Percentiles rank a stretch among this genome's conserved stretches.
These are phyloP conservation scores for Cynopterus brachyotis DNA, from an alignment of 2,113 vertebrate genomes.

Conservation along the genomic window DNA sequence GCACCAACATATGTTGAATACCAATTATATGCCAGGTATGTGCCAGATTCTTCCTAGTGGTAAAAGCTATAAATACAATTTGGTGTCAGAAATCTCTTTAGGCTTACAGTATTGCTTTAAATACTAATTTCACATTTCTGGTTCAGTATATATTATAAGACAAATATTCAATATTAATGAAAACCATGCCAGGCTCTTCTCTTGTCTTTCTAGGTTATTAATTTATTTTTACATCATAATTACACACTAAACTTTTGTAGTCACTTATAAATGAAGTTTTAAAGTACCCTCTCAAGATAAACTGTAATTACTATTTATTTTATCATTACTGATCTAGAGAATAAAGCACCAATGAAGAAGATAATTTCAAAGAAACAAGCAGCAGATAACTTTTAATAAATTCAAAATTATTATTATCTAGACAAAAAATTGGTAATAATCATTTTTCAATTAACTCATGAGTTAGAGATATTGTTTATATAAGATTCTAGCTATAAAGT, in stretches of 20 bases:
- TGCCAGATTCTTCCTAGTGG: background rate
- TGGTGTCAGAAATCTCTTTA: background rate
- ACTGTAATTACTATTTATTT: slow-evolving; percentile 56
- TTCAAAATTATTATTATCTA: background rate
- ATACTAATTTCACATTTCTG: background rate
- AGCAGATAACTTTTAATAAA: background rate
- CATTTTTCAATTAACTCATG: background rate
- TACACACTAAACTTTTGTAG: slow-evolving; percentile 42
- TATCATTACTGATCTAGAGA: slow-evolving; percentile 25
- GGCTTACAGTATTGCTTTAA: background rate
- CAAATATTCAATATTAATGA: slow-evolving; percentile 19
- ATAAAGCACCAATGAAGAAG: background rate
- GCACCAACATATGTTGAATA: background rate
- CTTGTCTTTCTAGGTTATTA: slow-evolving; percentile 61
- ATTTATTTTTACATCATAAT: slow-evolving; percentile 62
- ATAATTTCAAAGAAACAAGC: background rate
- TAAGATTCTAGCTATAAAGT: background rate
- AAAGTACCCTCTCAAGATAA: slow-evolving; percentile 49
- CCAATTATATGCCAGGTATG: background rate
- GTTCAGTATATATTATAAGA: background rate
- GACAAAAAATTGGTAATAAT: background rate
- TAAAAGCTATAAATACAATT: background rate
- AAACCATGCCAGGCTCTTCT: background rate
- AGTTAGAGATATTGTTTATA: background rate
- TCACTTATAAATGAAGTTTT: slow-evolving; percentile 31